phyloP scores from a whole-genome alignment of 2,797 vertebrate genomes.

The Neosilurus hyrtlii region DNA sequence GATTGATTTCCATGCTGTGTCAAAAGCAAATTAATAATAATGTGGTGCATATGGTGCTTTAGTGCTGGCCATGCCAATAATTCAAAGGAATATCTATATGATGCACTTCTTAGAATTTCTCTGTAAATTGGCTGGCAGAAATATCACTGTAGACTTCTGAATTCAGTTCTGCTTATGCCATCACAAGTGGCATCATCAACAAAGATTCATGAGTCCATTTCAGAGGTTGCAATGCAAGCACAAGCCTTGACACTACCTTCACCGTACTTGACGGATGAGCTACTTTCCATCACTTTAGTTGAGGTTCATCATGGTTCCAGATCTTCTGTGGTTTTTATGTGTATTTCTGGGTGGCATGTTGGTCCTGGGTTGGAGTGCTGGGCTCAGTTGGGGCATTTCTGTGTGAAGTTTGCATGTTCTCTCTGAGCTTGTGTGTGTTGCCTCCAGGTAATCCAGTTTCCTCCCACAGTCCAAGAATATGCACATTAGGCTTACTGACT shows the following conservation, averaged over 20 bases:
- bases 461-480: too few relatives aligned
- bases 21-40: conserved; percentile 32
- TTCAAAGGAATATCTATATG: not conserved
- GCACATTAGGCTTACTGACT: too few relatives aligned
- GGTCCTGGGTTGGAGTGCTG: too few relatives aligned
- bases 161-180: not conserved
- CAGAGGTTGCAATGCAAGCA: not conserved
- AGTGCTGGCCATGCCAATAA: not conserved
- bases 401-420: too few relatives aligned
- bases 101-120: not conserved
- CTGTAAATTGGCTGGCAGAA: not conserved
- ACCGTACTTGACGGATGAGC: not conserved
- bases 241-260: not conserved
- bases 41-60: not conserved
- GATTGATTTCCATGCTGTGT: conserved; percentile 29
- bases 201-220: not conserved
- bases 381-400: too few relatives aligned
- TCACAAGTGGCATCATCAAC: not conserved
- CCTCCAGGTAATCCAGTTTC: too few relatives aligned
- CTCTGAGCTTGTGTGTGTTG: too few relatives aligned
- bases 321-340: too few relatives aligned
- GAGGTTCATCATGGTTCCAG: not conserved
- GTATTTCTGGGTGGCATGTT: too few relatives aligned
- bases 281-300: not conserved
- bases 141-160: not conserved